A percentile compares a stretch with the other conserved stretches of the same genome.
Evolutionary conservation across 1,140 invertebrate species (phyloP).

Genomic region (Drosophila triauraria): DNA sequence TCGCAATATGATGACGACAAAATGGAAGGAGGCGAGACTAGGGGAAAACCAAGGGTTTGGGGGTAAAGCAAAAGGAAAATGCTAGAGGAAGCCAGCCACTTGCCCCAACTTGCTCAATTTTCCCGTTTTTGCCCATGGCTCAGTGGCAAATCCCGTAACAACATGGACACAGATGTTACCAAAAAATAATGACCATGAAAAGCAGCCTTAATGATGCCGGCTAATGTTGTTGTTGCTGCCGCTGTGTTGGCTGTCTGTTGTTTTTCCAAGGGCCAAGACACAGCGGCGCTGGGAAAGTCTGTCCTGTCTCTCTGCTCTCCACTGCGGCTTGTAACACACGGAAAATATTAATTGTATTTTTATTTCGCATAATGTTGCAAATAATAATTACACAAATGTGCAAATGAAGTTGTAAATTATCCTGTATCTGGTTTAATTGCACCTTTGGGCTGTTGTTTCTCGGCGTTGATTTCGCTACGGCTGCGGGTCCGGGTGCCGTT

Average conservation of each 20-base stretch:
- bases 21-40: not conserved
- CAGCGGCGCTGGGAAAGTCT: conserved; percentile 7
- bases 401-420: conserved; percentile 85
- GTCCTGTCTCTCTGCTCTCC: conserved; percentile 4
- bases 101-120: conserved; percentile 26
- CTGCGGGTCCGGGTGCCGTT: not conserved
- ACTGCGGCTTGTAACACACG: conserved; percentile 66
- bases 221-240: conserved; percentile 71
- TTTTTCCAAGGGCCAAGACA: conserved; percentile 32
- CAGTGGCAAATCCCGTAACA: conserved; percentile 72
- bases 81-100: conserved; percentile 13
- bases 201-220: conserved; percentile 85
- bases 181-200: conserved; percentile 85
- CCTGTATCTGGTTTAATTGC: conserved; percentile 78
- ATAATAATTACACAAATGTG: conserved; percentile 85
- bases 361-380: conserved; percentile 82
- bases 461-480: conserved; percentile 44
- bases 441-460: conserved; percentile 54
- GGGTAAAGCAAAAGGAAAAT: conserved; percentile 17
- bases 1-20: conserved; percentile 72
- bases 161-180: conserved; percentile 83
- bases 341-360: conserved; percentile 83
- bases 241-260: conserved; percentile 52
- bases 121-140: conserved; percentile 40
- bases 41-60: not conserved